These are phyloP conservation scores for Streblospio benedicti DNA, from an alignment of 1,140 invertebrate genomes.

Conservation along the genomic window DNA sequence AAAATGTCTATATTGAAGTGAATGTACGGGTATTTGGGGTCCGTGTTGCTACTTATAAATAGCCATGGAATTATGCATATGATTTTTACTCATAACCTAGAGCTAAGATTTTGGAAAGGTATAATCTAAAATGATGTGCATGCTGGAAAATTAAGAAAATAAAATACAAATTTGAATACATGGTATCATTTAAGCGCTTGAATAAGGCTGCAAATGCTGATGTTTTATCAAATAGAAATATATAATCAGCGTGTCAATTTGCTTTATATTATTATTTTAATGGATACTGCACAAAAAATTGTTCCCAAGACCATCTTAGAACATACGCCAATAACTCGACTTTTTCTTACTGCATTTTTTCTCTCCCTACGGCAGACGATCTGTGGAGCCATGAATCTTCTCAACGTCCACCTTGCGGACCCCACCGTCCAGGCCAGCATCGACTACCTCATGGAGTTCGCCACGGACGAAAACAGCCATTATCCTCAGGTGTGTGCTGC, in stretches of 20 bases:
- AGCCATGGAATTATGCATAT: no score
- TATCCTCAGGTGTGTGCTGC: conserved; percentile 56
- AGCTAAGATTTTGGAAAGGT: no score
- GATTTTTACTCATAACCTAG: no score
- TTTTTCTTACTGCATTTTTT: neutral
- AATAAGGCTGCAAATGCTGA: neutral
- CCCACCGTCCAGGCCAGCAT: conserved; percentile 86
- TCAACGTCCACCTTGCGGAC: conserved; percentile 86
- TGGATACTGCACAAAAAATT: neutral
- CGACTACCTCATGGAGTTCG: conserved; percentile 80
- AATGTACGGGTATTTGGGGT: no score
- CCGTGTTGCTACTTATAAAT: no score
- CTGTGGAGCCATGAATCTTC: conserved; percentile 93
- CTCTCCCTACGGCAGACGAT: conserved; percentile 45
- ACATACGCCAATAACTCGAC: neutral
- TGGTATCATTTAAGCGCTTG: no score
- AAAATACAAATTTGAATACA: no score
- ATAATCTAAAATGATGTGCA: no score
- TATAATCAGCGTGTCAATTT: no score
- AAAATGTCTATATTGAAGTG: no score
- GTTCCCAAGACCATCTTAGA: neutral
- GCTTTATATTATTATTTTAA: neutral
- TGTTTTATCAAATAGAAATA: no score
- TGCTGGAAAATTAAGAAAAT: no score
- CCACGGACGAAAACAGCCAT: conserved; percentile 61